Evolutionary conservation across 1,140 invertebrate species (phyloP).

Genomic region (Branchinecta lindahli): DNA sequence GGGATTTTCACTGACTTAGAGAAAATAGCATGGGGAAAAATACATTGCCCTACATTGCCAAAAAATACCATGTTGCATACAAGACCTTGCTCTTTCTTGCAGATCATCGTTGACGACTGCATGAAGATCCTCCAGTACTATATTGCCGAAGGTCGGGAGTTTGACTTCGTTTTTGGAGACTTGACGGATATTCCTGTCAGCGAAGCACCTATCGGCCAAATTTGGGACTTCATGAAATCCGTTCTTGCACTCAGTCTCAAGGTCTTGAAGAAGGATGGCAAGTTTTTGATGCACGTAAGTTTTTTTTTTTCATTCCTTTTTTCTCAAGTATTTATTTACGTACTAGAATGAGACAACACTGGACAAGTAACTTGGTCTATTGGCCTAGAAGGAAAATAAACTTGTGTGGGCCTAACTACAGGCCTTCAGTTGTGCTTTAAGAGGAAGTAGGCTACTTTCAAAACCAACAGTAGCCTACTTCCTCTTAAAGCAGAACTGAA

Average conservation of each 20-base stretch:
- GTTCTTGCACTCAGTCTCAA: constrained; percentile 64
- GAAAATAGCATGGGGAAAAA: too few relatives aligned
- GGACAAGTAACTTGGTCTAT: too few relatives aligned
- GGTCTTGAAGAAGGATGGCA: constrained; percentile 58
- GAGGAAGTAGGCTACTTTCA: too few relatives aligned
- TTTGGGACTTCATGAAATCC: constrained; percentile 70
- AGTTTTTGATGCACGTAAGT: constrained; percentile 76
- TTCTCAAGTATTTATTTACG: too few relatives aligned
- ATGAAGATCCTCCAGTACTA: constrained; percentile 62
- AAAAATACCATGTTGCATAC: not conserved
- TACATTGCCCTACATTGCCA: too few relatives aligned
- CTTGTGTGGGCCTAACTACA: too few relatives aligned
- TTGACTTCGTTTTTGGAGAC: constrained; percentile 85
- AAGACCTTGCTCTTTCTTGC: constrained; percentile 24
- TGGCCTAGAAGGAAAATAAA: too few relatives aligned
- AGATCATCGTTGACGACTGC: constrained; percentile 83
- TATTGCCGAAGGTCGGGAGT: constrained; percentile 56
- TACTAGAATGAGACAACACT: too few relatives aligned
- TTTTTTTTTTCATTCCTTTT: not conserved
- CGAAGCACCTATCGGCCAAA: constrained; percentile 48
- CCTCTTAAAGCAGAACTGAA: too few relatives aligned
- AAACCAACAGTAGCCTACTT: too few relatives aligned
- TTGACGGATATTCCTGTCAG: constrained; percentile 79
- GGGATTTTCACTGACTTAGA: too few relatives aligned
- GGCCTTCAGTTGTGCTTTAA: too few relatives aligned